Base-by-base conservation (phyloP, 2,888 invertebrate genomes). In the Apomyelois bistriatella region DNA sequence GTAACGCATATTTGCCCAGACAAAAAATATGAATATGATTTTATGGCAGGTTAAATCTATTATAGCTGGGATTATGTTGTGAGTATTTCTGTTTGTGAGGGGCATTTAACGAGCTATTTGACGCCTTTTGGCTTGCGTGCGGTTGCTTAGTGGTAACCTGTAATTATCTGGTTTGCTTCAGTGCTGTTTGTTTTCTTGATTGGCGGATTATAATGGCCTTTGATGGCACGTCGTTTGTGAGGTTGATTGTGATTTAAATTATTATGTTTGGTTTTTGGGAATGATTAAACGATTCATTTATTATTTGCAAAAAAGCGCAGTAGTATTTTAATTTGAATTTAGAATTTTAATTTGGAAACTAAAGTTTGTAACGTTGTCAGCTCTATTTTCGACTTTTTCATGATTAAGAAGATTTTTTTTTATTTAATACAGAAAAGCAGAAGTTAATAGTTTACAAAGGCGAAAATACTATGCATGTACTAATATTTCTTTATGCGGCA, bases 41-140 rank as follows among this genome's bases (percentile, higher is more conserved):
- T 89, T 82, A 88, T 87, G 86, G 82, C 87, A 88, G 84, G 89
- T 90, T 89, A 86, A 86, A 84, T 86, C 84, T 83, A 87, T 88
- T 88, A 84, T 87, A 74, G 74, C 70, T 79, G 82, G 88, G 89
- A 90, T 90, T 88, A 89, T 77, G 87, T 87, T 87, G 85, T 87
- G 85, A 82, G 78, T 86, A 85, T 89, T 86, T 85, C 76, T 88
- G 82, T 86, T 85, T 80, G 80, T 74, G 66, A 82, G 85, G 89
- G 87, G 82, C 71, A 72, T 75, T 78, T 86, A 88, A 88, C 84
- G 74, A 87, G 86, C 74, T 77, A 82, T 88, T 89, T 86, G 87
- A 85, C 87, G 83, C 86, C 80, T 77, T 74, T 76, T 74, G 65
- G 74, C 68, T 83, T 75, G 85, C 82, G 82, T 85, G 86, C 72